Base-by-base conservation (phyloP, 2,888 invertebrate genomes). In the Drosophila pseudotakahashii region DNA sequence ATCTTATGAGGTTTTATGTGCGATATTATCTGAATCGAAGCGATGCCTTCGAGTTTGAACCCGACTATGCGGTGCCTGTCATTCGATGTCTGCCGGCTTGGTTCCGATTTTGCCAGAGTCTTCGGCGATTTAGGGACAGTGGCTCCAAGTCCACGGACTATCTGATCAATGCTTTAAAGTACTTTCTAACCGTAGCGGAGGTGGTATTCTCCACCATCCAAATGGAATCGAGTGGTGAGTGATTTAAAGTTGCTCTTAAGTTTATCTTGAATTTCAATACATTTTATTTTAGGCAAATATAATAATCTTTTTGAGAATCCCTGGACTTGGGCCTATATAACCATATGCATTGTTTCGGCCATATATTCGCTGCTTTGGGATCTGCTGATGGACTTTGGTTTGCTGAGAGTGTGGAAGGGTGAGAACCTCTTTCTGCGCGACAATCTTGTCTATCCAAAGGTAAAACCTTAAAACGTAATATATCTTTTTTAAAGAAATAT, bases 311-410 rank as follows among this genome's bases (percentile, higher is more conserved):
- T 94, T 90, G 94, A 95, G 75, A 97, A 96, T 91, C 96, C 97
- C 36, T 97, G 95, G 93, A 94, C 97, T 16, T 59, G 59, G 59
- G 26, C 14, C 1, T 98, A 98, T 97, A 94, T 99, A 59, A 93
- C 94, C 2, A 95, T 96, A 54, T 95, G 96, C 81, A 89, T 98
- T 11, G 91, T 98, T 6, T 97, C 97, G 50, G 98, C 98, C 0
- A 94, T 96, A 57, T 99, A 99, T 92, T 97, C 98, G 0, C 97
- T 97, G 91, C 95, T 96, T 4, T 99, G 99, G 99, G 99, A 99
- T 92, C 95, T 99, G 36, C 96, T 96, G 91, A 97, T 98, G 96
- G 99, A 99, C 93, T 99, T 99, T 98, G 98, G 98, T 0, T 93
- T 99, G 59, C 95, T 99, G 87, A 97, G 97, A 88, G 94, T 95